Conservation (phyloP, 1,140 invertebrate species). For the Drosophila trapezifrons region DNA sequence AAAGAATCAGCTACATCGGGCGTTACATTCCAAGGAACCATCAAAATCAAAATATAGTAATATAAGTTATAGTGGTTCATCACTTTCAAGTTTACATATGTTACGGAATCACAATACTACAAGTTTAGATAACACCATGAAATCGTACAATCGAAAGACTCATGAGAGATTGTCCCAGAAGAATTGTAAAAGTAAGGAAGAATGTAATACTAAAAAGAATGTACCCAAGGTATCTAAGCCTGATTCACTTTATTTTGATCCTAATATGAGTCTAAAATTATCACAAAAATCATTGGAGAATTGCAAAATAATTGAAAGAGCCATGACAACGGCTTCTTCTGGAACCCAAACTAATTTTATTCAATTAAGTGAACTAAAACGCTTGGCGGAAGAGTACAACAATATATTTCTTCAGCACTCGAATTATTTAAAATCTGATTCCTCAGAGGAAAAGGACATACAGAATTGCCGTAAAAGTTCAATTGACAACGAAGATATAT, state of each 20-base stretch:
- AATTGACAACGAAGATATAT: slow-evolving; percentile 92
- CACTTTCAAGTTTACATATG: slow-evolving; percentile 45
- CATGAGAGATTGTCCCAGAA: slow-evolving; percentile 6
- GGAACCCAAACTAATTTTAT: slow-evolving; percentile 76
- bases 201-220: not conserved
- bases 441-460: slow-evolving; percentile 20
- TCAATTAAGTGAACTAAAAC: slow-evolving; percentile 62
- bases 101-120: not conserved
- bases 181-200: not conserved
- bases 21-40: slow-evolving; percentile 68
- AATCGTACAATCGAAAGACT: not conserved
- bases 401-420: not conserved
- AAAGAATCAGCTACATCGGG: slow-evolving; percentile 75
- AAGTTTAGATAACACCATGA: not conserved
- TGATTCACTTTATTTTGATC: not conserved
- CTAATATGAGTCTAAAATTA: not conserved
- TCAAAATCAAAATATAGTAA: slow-evolving; percentile 21
- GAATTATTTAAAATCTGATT: not conserved
- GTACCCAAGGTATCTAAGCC: not conserved
- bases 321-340: slow-evolving; percentile 21
- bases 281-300: not conserved
- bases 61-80: slow-evolving; percentile 42
- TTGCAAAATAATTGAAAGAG: slow-evolving; percentile 12
- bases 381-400: slow-evolving; percentile 56
- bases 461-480: slow-evolving; percentile 87